Evolutionary conservation across 2,113 vertebrate genomes (phyloP).

Genomic region (Oncorhynchus tshawytscha): DNA sequence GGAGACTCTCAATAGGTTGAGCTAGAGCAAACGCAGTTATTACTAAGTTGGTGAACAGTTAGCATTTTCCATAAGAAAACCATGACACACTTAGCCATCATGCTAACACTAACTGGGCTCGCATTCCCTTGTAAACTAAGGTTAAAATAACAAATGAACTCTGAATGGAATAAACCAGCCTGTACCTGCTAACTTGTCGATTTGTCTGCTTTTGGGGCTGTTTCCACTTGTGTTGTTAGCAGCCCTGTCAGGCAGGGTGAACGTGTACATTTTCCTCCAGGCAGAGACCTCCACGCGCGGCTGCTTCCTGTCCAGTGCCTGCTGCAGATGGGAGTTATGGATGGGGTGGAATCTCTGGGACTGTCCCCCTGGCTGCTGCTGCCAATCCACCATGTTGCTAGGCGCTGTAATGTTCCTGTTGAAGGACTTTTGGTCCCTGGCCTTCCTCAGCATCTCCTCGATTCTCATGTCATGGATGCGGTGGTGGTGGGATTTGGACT

Average conservation of each 20-base stretch:
- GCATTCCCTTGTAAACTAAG: no score
- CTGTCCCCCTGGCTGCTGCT: conserved; percentile 1
- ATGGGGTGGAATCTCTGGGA: conserved; percentile 72
- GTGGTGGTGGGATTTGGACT: no score
- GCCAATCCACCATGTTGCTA: conserved; percentile 64
- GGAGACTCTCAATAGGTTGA: conserved; percentile 39
- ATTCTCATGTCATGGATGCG: conserved; percentile 55
- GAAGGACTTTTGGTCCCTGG: conserved; percentile 54
- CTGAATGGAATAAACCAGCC: no score
- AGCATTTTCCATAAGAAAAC: no score
- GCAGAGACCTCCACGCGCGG: conserved; percentile 38
- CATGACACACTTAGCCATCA: no score
- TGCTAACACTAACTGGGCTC: no score
- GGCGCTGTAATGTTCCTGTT: conserved; percentile 62
- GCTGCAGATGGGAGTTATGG: conserved; percentile 76
- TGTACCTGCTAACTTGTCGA: conserved; percentile 66
- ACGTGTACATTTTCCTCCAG: conserved; percentile 57
- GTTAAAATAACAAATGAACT: no score
- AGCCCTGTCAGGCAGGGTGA: conserved; percentile 52
- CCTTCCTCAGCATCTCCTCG: conserved; percentile 56
- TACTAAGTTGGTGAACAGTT: no score
- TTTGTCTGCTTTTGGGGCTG: no score
- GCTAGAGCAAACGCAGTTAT: no score
- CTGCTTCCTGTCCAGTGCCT: conserved; percentile 49
- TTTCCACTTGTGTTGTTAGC: no score